A percentile compares a stretch with the other conserved stretches of the same genome.
These are phyloP conservation scores for Orthosia cruda DNA, from an alignment of 2,888 invertebrate genomes.

Conservation along the genomic window DNA sequence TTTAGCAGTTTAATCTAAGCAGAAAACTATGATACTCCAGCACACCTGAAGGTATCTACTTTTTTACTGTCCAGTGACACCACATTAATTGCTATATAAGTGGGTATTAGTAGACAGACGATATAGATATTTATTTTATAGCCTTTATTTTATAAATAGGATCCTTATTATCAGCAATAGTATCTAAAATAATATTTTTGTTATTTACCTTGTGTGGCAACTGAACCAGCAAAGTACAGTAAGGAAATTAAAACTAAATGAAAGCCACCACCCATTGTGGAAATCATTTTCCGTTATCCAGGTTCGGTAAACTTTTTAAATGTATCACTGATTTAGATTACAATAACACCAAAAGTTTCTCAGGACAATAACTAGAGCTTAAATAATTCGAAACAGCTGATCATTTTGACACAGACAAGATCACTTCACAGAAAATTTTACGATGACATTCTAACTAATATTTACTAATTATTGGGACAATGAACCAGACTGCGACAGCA, in stretches of 20 bases:
- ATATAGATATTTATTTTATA: neutral
- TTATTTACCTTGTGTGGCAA: constrained; percentile 61
- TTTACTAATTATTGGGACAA: neutral
- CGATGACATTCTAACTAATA: neutral
- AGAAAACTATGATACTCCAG: neutral
- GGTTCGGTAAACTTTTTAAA: neutral
- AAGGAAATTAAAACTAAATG: constrained; percentile 39
- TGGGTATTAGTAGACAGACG: neutral
- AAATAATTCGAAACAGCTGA: constrained; percentile 63
- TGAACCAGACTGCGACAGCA: constrained; percentile 24
- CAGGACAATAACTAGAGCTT: neutral
- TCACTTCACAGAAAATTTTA: neutral
- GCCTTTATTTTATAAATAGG: neutral
- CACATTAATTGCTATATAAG: neutral
- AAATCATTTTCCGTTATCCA: constrained; percentile 37
- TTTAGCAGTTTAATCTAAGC: neutral
- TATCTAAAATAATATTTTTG: constrained; percentile 1
- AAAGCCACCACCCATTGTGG: constrained; percentile 15
- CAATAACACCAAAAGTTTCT: constrained; percentile 8
- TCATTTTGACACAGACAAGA: constrained; percentile 51
- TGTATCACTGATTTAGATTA: constrained; percentile 9
- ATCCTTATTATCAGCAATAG: neutral
- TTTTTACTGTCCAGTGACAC: neutral
- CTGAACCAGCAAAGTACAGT: constrained; percentile 29
- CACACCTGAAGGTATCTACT: neutral